Base-by-base conservation (phyloP, 2,888 invertebrate species). In the Miltochrista miniata region DNA sequence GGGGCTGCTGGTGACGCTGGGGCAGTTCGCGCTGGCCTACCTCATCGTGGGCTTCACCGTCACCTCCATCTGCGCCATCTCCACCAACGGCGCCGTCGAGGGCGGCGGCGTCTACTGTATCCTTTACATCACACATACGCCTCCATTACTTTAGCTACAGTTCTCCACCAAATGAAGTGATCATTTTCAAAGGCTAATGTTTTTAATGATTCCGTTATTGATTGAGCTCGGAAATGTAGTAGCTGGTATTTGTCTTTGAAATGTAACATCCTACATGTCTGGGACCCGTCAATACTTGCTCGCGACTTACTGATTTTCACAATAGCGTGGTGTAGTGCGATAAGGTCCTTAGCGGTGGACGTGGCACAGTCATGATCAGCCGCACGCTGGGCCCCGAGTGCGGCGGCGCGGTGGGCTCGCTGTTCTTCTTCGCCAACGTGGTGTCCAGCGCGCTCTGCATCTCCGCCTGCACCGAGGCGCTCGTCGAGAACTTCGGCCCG, bases 91-190 rank as follows among this genome's bases (percentile, higher is more conserved):
- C 13, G 99, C 99, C 24, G 96, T 99, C 0, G 98, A 99, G 92
- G 99, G 99, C 8, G 99, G 99, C 0, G 99, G 99, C 11, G 99
- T 99, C 36, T 99, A 99, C 79, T 99, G 99, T 99, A 96, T 97
- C 96, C 95, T 95, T 95, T 92, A 1, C 8, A 5, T n/a, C 9
- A 24, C 15, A 12, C n/a, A 14, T 7, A 15, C 14, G 5, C 37
- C 2, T 15, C 1, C 2, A 4, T 11, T 2, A 2, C 15, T 11
- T 31, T 3, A 7, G 5, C 31, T 5, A 5, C 8, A 10, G 3
- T 9, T 24, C 8, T 31, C 11, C 8, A 31, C 2, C 31, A 7
- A 4, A 24, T 5, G 3, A 24, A 24, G 5, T 5, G 2, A 5
- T 24, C 18, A 24, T 5, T 24, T 24, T 24, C 18, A 24, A 5